Evolutionary conservation across 2,888 invertebrate species (phyloP), one percentile per base, ranked within the genome.

Genomic region (Anarsia innoxiella): DNA sequence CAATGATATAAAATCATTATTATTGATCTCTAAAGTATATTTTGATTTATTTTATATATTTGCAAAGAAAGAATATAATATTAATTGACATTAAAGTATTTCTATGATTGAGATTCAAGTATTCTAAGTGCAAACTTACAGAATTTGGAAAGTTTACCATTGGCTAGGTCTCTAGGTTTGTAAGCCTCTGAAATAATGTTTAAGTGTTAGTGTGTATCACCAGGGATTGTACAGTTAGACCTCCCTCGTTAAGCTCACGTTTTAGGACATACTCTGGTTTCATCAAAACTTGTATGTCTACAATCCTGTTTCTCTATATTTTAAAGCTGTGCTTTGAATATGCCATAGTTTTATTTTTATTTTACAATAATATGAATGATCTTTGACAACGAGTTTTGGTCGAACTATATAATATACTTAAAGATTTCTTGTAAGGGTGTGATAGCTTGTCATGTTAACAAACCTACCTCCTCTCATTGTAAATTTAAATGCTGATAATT

Each of bases 141-240:
- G 83, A 75, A 60, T 84, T 83, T 83, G 83, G 83, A 83, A 83
- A 83, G 79, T n/a, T 76, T 64, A 73, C 77, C 76, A 59, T 71
- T 69, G 77, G 76, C 75, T 79, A 76, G 72, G 74, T n/a, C 71
- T 76, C 74, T 79, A 74, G 73, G 65, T 74, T 71, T 73, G 76
- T 77, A 72, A 75, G 79, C 79, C 82, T 73, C 70, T 64, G 76
- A 75, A 75, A 74, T 80, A 82, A 80, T 79, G 71, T 82, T 68
- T 83, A 84, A 83, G 83, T 83, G 83, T 84, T 83, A 84, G 83
- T 77, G 72, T 76, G 79, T 83, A 82, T 83, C 78, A 80, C 71
- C 56, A 62, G 83, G 82, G 83, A 82, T 83, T 84, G 84, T 84
- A 84, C 84, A 84, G 83, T 82, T 84, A 84, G 83, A 78, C 80